phyloP scores from a whole-genome alignment of 2,888 invertebrate genomes.

The Torymus auratus region DNA sequence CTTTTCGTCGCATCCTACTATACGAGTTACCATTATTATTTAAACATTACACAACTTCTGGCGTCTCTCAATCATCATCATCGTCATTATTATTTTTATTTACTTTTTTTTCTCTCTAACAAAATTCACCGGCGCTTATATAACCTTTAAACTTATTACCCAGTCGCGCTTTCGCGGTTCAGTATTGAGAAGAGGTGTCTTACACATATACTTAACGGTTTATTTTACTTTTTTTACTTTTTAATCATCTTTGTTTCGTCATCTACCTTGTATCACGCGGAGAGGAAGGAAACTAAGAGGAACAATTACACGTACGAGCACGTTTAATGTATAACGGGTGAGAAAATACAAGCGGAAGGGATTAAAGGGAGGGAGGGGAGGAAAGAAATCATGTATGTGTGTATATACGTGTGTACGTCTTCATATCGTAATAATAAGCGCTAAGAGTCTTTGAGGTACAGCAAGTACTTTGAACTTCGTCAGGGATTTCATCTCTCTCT shows the following conservation, averaged over 20 bases:
- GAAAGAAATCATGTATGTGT: conserved; percentile 12
- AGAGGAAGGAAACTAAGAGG: conserved; percentile 17
- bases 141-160: conserved; percentile 10
- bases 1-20: conserved; percentile 22
- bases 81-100: too few relatives aligned
- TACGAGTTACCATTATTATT: too few relatives aligned
- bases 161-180: conserved; percentile 17
- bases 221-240: conserved; percentile 3
- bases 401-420: conserved; percentile 4
- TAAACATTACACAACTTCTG: not conserved
- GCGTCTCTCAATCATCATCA: conserved; percentile 8
- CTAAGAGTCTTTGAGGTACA: conserved; percentile 58
- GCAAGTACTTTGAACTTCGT: conserved; percentile 60
- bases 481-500: conserved; percentile 45
- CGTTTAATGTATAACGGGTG: not conserved
- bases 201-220: too few relatives aligned
- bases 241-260: conserved; percentile 11
- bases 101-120: not conserved
- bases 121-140: conserved; percentile 10
- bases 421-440: conserved; percentile 34
- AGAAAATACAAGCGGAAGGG: not conserved
- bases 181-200: too few relatives aligned
- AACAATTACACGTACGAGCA: conserved; percentile 28
- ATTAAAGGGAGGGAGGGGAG: not conserved
- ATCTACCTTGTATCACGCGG: not conserved